Conservation (phyloP, 2,113 vertebrate species). For the Brachypteracias leptosomus region DNA sequence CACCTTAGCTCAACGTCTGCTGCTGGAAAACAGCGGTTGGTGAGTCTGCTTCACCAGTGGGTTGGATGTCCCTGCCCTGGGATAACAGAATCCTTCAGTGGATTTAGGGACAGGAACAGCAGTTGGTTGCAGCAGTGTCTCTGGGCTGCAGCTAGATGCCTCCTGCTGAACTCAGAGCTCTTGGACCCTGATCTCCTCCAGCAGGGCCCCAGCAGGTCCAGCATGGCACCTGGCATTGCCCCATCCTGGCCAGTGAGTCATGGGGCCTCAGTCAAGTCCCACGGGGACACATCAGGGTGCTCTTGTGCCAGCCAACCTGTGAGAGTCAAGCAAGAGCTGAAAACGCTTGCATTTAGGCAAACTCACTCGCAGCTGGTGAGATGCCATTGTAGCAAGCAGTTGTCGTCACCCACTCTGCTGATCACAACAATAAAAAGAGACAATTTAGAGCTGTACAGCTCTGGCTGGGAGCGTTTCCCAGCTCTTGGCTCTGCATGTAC, state of each 20-base stretch:
- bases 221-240: background rate
- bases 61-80: background rate
- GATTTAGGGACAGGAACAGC: background rate
- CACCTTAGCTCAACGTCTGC: background rate
- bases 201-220: background rate
- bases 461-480: background rate
- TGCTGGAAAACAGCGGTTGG: background rate
- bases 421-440: background rate
- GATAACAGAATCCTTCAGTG: background rate
- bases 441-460: slow-evolving; percentile 6
- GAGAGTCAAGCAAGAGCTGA: background rate
- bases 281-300: background rate
- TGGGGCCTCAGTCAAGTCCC: background rate
- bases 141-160: background rate
- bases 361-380: background rate
- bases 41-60: background rate
- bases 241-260: background rate
- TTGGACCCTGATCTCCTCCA: background rate
- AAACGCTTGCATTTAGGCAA: background rate
- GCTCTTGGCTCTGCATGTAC: background rate
- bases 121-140: background rate
- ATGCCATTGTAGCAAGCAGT: background rate
- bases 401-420: background rate
- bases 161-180: fast-evolving
- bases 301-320: background rate